Percentiles rank a stretch among this genome's conserved stretches.
Evolutionary conservation across 2,797 vertebrate genomes (phyloP).

Genomic region (Cyclopterus lumpus): DNA sequence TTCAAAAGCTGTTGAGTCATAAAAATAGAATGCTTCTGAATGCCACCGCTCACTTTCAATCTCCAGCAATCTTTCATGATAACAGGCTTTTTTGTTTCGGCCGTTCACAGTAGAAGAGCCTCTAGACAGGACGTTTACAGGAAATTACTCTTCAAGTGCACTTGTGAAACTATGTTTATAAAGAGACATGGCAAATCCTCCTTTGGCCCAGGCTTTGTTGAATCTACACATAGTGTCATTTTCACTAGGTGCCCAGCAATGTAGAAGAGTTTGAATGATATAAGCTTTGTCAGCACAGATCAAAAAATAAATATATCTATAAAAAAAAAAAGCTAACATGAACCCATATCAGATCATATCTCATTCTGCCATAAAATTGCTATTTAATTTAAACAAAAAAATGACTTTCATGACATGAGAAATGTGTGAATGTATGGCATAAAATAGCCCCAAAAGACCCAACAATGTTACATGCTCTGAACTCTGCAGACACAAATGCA

Average conservation of each 20-base stretch:
- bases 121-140: slow-evolving; percentile 57
- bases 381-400: neutral
- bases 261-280: neutral
- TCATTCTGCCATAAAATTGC: neutral
- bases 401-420: neutral
- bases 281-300: slow-evolving; percentile 20
- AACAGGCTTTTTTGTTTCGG: slow-evolving; percentile 59
- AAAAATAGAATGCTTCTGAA: slow-evolving; percentile 78
- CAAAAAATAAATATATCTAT: neutral
- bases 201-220: slow-evolving; percentile 41
- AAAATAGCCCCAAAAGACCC: neutral
- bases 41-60: slow-evolving; percentile 68
- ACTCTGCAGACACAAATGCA: slow-evolving; percentile 4
- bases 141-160: slow-evolving; percentile 66
- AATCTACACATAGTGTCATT: slow-evolving; percentile 33
- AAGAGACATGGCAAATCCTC: slow-evolving; percentile 57
- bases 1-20: slow-evolving; percentile 76
- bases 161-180: slow-evolving; percentile 61
- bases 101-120: slow-evolving; percentile 34
- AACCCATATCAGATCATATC: neutral
- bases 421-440: neutral
- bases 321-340: neutral
- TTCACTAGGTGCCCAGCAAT: neutral
- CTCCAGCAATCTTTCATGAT: slow-evolving; percentile 68
- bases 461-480: neutral